These are phyloP conservation scores for Epinotia ramella DNA, from an alignment of 2,888 invertebrate genomes.

Conservation along the genomic window DNA sequence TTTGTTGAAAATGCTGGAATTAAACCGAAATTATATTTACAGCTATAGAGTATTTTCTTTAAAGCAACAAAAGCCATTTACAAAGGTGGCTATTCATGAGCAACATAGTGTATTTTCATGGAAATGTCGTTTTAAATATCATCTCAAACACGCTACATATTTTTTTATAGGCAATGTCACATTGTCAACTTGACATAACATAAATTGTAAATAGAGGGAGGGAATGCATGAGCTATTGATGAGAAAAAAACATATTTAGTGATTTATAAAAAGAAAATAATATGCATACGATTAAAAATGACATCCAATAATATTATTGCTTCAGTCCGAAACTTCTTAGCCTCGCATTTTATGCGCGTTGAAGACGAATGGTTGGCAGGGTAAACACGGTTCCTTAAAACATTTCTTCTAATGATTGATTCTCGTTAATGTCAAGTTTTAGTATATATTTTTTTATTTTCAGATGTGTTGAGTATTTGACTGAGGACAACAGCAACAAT, in stretches of 20 bases:
- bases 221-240: background rate
- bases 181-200: background rate
- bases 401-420: background rate
- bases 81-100: background rate
- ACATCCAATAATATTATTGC: constrained; percentile 52
- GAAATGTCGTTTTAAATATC: background rate
- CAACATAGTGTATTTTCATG: background rate
- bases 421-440: background rate
- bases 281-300: constrained; percentile 50
- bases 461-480: constrained; percentile 84
- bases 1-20: too few relatives aligned
- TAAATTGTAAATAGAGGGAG: constrained; percentile 39
- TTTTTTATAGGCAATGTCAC: background rate
- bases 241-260: background rate
- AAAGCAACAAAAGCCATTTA: background rate
- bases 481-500: constrained; percentile 69
- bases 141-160: background rate
- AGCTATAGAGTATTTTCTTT: too few relatives aligned
- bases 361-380: constrained; percentile 76
- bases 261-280: background rate
- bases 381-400: constrained; percentile 53
- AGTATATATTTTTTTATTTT: constrained; percentile 46
- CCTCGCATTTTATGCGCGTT: constrained; percentile 68
- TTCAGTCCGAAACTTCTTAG: constrained; percentile 66
- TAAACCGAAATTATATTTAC: too few relatives aligned